A percentile compares a stretch with the other conserved stretches of the same genome.
Conservation (phyloP, 2,888 invertebrate genomes). For the Limenitis camilla region DNA sequence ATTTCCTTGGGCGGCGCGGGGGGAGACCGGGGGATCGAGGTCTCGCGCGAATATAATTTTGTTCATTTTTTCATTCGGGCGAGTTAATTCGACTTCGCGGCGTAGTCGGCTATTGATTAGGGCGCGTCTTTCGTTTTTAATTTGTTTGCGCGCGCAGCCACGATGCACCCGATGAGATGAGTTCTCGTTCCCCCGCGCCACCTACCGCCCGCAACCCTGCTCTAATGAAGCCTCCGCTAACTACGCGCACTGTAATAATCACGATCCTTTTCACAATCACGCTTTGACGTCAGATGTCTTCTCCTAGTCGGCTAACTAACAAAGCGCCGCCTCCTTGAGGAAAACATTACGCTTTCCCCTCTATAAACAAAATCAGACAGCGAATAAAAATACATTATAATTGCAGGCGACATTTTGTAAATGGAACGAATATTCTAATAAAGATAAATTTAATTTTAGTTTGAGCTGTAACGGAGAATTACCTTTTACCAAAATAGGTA, state of each 20-base stretch:
- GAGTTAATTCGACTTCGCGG: conserved; percentile 73
- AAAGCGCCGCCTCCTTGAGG: conserved; percentile 27
- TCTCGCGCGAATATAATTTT: conserved; percentile 75
- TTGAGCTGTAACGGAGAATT: too few species aligned
- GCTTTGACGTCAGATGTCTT: conserved; percentile 47
- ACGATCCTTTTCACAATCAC: conserved; percentile 61
- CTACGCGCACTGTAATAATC: conserved; percentile 58
- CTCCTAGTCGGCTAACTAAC: conserved; percentile 33
- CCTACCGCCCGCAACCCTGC: conserved; percentile 29
- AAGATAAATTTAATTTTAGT: too few species aligned
- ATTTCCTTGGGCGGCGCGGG: conserved; percentile 63
- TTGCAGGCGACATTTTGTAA: conserved; percentile 8
- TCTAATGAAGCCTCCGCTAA: conserved; percentile 67
- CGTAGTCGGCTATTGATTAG: conserved; percentile 74
- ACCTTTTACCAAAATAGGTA: too few species aligned
- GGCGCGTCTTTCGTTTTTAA: conserved; percentile 74
- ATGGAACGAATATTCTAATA: not conserved
- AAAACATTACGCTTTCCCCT: conserved; percentile 36
- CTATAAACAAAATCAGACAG: conserved; percentile 30
- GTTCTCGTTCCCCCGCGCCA: conserved; percentile 35
- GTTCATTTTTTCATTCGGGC: conserved; percentile 75
- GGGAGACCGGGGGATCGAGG: conserved; percentile 49
- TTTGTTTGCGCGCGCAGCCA: conserved; percentile 74
- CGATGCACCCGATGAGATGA: conserved; percentile 70
- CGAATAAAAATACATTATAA: conserved; percentile 19